Evolutionary conservation across 2,113 vertebrate species (phyloP).

Genomic region (Leucosticte australis): DNA sequence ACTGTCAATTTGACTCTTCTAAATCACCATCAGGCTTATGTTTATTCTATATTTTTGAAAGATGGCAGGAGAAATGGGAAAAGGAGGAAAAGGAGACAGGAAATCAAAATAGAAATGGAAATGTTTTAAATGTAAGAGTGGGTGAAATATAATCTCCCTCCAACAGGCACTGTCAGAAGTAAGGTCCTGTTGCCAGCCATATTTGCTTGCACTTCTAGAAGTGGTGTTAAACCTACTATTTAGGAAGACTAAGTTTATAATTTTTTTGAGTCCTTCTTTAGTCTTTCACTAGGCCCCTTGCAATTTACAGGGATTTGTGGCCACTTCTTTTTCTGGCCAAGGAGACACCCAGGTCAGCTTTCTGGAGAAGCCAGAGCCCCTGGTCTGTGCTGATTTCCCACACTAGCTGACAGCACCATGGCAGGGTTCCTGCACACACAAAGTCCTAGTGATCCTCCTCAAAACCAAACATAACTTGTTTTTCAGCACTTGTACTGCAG

Average conservation of each 20-base stretch:
- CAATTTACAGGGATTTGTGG: background rate
- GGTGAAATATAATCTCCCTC: background rate
- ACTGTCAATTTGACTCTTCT: background rate
- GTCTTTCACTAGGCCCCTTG: background rate
- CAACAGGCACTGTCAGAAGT: background rate
- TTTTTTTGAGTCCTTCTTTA: background rate
- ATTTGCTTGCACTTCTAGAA: background rate
- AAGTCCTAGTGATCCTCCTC: background rate
- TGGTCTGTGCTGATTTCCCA: no score
- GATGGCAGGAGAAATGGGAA: background rate
- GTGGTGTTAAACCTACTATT: background rate
- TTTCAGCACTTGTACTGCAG: background rate
- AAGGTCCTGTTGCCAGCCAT: background rate
- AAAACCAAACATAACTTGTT: background rate
- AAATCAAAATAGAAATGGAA: background rate
- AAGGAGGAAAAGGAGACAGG: background rate
- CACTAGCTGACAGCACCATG: fast-evolving
- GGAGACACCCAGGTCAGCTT: background rate
- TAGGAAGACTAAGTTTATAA: background rate
- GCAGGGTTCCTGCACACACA: background rate
- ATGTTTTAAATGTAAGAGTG: background rate
- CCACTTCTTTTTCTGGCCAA: background rate
- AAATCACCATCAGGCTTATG: background rate
- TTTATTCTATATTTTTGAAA: background rate
- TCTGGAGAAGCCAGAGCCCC: background rate